Evolutionary conservation across 1,140 invertebrate species (phyloP).

Genomic region (Thaumetopoea pityocampa): DNA sequence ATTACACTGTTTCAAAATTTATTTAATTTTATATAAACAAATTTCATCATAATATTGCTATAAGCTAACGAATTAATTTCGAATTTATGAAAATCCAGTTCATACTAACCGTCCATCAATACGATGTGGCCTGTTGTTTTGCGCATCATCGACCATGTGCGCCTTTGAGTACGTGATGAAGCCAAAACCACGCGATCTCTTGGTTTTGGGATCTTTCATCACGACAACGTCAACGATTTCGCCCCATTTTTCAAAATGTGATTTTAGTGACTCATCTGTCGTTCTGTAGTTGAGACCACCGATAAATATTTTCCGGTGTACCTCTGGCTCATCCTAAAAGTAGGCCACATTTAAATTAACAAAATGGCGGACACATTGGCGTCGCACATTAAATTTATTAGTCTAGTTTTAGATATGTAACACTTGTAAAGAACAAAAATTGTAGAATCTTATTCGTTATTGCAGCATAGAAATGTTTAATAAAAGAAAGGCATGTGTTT

Average conservation of each 20-base stretch:
- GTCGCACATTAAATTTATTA: slow-evolving; percentile 5
- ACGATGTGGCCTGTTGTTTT: slow-evolving; percentile 86
- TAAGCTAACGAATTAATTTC: no score
- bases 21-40: no score
- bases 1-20: no score
- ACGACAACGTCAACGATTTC: slow-evolving; percentile 98
- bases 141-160: slow-evolving; percentile 96
- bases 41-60: no score
- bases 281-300: slow-evolving; percentile 97
- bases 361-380: slow-evolving; percentile 59
- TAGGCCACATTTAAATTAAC: slow-evolving; percentile 48
- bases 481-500: no score
- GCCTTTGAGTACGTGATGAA: slow-evolving; percentile 97
- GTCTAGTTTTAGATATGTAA: no score
- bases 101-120: slow-evolving; percentile 80
- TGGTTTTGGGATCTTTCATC: slow-evolving; percentile 97
- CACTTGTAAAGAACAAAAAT: no score
- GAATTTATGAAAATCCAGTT: no score
- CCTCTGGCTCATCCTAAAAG: slow-evolving; percentile 88
- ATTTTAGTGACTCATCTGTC: slow-evolving; percentile 94
- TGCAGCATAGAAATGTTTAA: no score
- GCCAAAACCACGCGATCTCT: slow-evolving; percentile 95
- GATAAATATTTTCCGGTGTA: slow-evolving; percentile 97
- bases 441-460: no score
- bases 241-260: slow-evolving; percentile 97